Evolutionary conservation across 2,888 invertebrate species (phyloP), one percentile per base, ranked within the genome.

Genomic region (Chromoteleia sp.): DNA sequence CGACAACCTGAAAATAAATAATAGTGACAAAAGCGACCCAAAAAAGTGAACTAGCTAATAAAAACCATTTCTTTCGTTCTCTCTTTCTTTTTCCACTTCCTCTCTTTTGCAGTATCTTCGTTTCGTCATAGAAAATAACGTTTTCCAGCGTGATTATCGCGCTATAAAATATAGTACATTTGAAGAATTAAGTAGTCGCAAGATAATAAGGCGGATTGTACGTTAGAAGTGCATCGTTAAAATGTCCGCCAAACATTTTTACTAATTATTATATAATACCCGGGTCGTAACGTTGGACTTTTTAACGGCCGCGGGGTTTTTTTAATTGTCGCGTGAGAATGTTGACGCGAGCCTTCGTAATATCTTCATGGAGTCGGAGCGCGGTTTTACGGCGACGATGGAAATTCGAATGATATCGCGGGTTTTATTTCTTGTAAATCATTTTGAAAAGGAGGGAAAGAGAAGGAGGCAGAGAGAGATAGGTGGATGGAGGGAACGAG

Each of bases 351-450:
- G 41, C 29, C 19, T 17, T 52, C 43, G 30, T 54, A 52, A 73
- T 73, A 61, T 61, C 71, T 73, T 73, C 39, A 52, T 61, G 50
- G 29, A 61, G 61, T 30, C 14, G 21, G 33, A 43, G 36, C 17
- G 29, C 45, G 5, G 12, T 85, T 86, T 85, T 82, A 79, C 54
- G 54, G 43, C 54, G 43, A 36, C 39, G 25, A 21, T 48, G 58
- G 70, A 70, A 70, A 56, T 70, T 43, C 39, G 29, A 70, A 70
- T 70, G 56, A 15, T 39, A 59, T 33, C 58, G 54, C 29, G 30
- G 15, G 7, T 50, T 54, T 67, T 67, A 67, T 67, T 67, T 52
- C 54, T 67, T 67, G 43, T 39, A 39, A 65, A 52, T 52, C 43
- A n/a, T n/a, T n/a, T n/a, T n/a, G 25, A 36, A 8, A n/a, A 10